These are phyloP conservation scores for Zosterops hypoxanthus DNA, from an alignment of 2,113 vertebrate genomes.

Conservation along the genomic window DNA sequence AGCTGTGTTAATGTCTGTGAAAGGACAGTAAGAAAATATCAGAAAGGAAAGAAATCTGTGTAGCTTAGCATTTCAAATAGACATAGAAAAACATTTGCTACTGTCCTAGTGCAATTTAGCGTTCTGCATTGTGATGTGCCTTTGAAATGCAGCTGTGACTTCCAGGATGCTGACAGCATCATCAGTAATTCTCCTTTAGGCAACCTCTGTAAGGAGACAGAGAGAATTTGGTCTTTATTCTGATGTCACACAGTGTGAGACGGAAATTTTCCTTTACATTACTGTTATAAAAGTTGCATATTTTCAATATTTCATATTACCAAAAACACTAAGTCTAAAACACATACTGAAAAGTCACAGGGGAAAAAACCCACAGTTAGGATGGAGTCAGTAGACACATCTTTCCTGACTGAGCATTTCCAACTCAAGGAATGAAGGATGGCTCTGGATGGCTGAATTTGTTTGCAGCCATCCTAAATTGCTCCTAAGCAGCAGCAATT, in stretches of 20 bases:
- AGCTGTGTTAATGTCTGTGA: conserved; percentile 1
- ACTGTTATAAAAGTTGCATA: not conserved
- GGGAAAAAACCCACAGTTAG: not conserved
- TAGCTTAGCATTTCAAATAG: conserved; percentile 26
- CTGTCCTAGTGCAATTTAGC: not conserved
- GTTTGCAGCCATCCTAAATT: not conserved
- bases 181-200: not conserved
- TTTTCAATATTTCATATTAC: not conserved
- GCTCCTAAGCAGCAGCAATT: not conserved
- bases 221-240: not conserved
- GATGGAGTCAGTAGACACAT: not conserved
- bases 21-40: conserved; percentile 58
- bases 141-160: conserved; percentile 27
- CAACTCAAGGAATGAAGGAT: not conserved
- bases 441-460: not conserved
- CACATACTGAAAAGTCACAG: not conserved
- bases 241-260: not conserved
- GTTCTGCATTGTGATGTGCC: not conserved
- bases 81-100: not conserved
- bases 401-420: not conserved
- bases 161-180: not conserved
- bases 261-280: not conserved
- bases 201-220: not conserved
- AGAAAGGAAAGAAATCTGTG: not conserved
- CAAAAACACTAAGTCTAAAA: not conserved